Evolutionary conservation across 2,797 vertebrate genomes (phyloP), one percentile per base, ranked within the genome.

Genomic region (Xerus rutilus): DNA sequence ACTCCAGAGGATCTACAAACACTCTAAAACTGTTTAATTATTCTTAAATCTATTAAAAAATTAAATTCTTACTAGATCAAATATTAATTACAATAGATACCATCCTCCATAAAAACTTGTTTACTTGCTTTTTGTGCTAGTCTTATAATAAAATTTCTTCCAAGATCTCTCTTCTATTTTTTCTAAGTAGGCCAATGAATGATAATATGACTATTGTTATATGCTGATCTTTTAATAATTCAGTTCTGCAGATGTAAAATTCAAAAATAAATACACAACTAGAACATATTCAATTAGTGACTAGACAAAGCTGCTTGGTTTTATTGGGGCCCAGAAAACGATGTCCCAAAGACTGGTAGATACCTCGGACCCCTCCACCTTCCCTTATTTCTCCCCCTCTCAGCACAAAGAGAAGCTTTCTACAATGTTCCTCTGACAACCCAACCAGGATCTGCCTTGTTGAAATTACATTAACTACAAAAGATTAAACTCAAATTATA

Each of bases 1-100:
- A 92, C 11, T 86, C 12, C 28, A 62, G 21, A 77, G 23, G 43
- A 78, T 21, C 59, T 76, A 88, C 30, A 81, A 70, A 35, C 35
- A 93, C 57, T 65, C 73, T 47, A 43, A 52, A 73, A 77, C 65
- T 49, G 65, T 39, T 90, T 83, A 65, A 89, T 30, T 79, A 86
- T 39, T 93, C 57, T 90, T 90, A 87, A 96, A 78, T 73, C 67
- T 84, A 86, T 57, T 82, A 11, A 62, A 77, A 94, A 82, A 52
- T 43, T 78, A 76, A 84, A 93, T 32, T 73, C 92, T 11, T 93
- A 54, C 39, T 9, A 84, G 15, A 93, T 30, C 39, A 94, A 92
- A 49, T 62, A 57, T 72, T 74, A 88, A 13, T 45, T 47, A 93
- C 30, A 91, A 69, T 20, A 69, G 30, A 43, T 70, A 67, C 20